Evolutionary conservation across 2,888 invertebrate genomes (phyloP).

Genomic region (Platycnemis pennipes): DNA sequence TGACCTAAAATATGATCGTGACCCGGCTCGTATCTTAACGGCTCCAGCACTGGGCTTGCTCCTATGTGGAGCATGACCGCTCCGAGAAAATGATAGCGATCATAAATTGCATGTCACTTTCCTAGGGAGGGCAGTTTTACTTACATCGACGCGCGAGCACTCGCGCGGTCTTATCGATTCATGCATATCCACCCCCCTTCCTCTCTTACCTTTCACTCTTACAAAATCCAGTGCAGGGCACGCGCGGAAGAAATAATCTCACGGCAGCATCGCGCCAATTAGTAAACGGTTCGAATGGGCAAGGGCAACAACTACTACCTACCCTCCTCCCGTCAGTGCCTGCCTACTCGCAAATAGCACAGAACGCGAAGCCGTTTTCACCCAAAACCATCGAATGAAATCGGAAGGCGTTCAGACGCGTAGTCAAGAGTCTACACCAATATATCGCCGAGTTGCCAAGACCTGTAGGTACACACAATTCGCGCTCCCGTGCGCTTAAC

Average conservation of each 20-base stretch:
- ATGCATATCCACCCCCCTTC: neutral
- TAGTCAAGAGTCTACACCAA: too few relatives aligned
- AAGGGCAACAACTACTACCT: neutral
- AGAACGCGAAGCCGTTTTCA: neutral
- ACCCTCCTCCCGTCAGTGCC: too few relatives aligned
- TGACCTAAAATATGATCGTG: slow-evolving; percentile 3
- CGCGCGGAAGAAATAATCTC: neutral
- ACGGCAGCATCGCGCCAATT: neutral
- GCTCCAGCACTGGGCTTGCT: neutral
- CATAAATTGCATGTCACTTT: neutral
- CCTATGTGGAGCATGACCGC: neutral
- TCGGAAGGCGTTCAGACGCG: neutral
- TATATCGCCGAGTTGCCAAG: too few relatives aligned
- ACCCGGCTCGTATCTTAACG: neutral
- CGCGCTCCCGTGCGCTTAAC: too few relatives aligned
- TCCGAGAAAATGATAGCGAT: neutral
- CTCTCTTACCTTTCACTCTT: neutral
- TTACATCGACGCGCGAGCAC: neutral
- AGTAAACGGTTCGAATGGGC: neutral
- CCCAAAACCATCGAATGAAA: neutral
- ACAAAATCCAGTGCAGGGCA: neutral
- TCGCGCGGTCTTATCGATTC: neutral
- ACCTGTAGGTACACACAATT: too few relatives aligned
- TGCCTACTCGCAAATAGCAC: neutral
- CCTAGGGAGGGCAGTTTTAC: neutral